These are phyloP conservation scores for Tragelaphus oryx DNA, from an alignment of 2,797 vertebrate genomes.

Conservation along the genomic window DNA sequence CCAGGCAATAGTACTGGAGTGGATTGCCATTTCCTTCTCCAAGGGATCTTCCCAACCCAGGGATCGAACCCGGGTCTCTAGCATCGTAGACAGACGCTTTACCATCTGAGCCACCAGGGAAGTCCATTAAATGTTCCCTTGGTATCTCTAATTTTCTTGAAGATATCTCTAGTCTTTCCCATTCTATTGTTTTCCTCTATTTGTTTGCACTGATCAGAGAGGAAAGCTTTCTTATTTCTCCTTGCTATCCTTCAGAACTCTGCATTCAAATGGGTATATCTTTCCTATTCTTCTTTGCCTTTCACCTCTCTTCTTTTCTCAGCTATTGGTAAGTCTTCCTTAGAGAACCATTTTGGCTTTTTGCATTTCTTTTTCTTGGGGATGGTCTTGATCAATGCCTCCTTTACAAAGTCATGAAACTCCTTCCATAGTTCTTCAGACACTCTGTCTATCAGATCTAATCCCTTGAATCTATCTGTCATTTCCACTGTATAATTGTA, in stretches of 20 bases:
- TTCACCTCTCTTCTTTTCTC: not conserved
- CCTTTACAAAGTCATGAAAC: not conserved
- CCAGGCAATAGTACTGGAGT: too few relatives aligned
- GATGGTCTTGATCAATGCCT: not conserved
- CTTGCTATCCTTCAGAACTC: not conserved
- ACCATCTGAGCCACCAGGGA: too few relatives aligned
- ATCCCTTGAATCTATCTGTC: not conserved
- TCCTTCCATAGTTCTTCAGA: not conserved
- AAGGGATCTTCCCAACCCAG: too few relatives aligned
- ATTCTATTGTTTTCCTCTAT: not conserved
- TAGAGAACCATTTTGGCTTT: not conserved
- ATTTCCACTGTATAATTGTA: not conserved
- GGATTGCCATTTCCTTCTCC: too few relatives aligned
- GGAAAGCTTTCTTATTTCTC: not conserved
- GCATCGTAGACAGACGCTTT: too few relatives aligned
- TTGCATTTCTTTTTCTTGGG: not conserved
- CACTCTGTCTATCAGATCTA: not conserved
- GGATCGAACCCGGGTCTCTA: too few relatives aligned
- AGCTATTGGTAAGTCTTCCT: not conserved
- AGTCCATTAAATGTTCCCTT: not conserved
- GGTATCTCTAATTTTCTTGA: not conserved
- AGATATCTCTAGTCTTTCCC: not conserved
- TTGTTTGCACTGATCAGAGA: not conserved
- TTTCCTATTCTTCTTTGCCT: not conserved
- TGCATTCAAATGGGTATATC: not conserved